Evolutionary conservation across 2,113 vertebrate genomes (phyloP).

Genomic region (Natator depressus): DNA sequence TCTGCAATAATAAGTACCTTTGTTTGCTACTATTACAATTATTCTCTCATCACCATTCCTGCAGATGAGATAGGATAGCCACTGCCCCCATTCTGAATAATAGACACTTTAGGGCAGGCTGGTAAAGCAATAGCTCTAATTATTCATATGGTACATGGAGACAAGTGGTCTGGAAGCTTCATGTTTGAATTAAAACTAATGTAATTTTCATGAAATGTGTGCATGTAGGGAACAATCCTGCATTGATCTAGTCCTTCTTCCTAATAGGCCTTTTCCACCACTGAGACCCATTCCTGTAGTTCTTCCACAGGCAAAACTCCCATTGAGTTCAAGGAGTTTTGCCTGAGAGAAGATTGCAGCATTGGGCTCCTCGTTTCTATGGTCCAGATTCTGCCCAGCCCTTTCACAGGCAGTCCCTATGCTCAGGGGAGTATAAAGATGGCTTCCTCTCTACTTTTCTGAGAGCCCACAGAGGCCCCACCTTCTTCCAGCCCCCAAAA

Average conservation of each 20-base stretch:
- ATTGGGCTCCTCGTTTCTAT: neutral
- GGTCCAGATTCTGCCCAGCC: rapidly evolving
- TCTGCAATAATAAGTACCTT: conserved; percentile 65
- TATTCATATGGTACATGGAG: neutral
- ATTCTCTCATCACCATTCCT: conserved; percentile 58
- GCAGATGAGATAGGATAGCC: conserved; percentile 57
- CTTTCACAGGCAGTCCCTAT: neutral
- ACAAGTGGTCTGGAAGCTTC: neutral
- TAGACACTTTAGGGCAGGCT: neutral
- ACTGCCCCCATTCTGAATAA: neutral
- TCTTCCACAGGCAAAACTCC: neutral
- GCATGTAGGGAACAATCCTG: conserved; percentile 9
- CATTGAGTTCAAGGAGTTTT: neutral
- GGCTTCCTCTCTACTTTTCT: neutral
- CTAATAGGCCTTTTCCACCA: conserved; percentile 34
- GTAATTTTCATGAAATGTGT: conserved; percentile 32
- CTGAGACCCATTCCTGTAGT: neutral
- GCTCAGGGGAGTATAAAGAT: neutral
- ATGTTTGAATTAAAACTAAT: conserved; percentile 12
- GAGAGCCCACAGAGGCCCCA: neutral
- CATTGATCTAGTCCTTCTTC: conserved; percentile 34
- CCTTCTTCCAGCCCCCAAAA: neutral
- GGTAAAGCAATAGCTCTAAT: conserved; percentile 51
- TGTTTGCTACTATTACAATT: conserved; percentile 59
- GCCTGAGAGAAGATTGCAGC: neutral